These are phyloP conservation scores for Pandemis heparana DNA, from an alignment of 2,888 invertebrate genomes.

Conservation along the genomic window DNA sequence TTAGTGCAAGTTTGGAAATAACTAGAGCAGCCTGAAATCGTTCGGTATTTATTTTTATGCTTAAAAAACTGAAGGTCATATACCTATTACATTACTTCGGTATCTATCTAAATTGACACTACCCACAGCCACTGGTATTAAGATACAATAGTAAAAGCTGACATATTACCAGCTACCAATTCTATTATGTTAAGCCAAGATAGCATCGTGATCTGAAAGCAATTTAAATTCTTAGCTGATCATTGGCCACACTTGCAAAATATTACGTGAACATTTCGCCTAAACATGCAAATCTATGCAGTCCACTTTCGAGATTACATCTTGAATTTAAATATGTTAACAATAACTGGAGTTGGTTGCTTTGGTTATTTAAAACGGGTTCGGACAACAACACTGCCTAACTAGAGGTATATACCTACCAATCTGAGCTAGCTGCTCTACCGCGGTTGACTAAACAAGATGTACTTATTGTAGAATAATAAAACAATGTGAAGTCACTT, in stretches of 20 bases:
- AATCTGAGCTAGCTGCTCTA: neutral
- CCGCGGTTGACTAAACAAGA: too few relatives aligned
- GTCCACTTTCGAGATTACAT: conserved; percentile 67
- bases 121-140: neutral
- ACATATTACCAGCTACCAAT: conserved; percentile 31
- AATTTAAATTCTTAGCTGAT: conserved; percentile 35
- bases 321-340: conserved; percentile 67
- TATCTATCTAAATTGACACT: conserved; percentile 7
- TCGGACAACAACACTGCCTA: neutral
- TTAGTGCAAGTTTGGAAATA: too few relatives aligned
- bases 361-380: conserved; percentile 5
- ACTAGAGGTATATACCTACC: too few relatives aligned
- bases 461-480: too few relatives aligned
- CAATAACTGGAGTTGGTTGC: conserved; percentile 12
- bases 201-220: conserved; percentile 29
- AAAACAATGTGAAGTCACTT: too few relatives aligned
- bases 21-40: too few relatives aligned
- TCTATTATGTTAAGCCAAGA: conserved; percentile 29
- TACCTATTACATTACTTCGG: neutral
- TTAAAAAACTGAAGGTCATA: neutral
- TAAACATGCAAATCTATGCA: conserved; percentile 46
- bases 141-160: conserved; percentile 32
- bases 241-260: conserved; percentile 33
- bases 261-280: conserved; percentile 55
- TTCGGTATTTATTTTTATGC: neutral